Conservation (phyloP, 1,140 invertebrate genomes). For the Temnothorax curvispinosus region DNA sequence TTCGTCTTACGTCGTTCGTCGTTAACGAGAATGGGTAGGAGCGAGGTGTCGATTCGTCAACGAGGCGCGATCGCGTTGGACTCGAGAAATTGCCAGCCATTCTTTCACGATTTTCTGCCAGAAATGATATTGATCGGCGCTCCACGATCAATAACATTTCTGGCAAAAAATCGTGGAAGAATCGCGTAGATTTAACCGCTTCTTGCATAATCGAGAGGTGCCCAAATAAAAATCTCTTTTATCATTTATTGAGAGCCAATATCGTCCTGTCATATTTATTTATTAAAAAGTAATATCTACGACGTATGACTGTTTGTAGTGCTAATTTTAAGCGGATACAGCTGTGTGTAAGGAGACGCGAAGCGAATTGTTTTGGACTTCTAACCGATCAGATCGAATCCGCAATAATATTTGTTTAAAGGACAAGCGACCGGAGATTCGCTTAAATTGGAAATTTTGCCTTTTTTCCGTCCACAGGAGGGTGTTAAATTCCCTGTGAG, state of each 20-base stretch:
- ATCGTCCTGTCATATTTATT: not conserved
- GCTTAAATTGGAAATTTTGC: conserved; percentile 84
- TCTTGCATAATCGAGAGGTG: conserved; percentile 17
- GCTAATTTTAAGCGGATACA: not conserved
- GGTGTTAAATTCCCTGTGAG: conserved; percentile 86
- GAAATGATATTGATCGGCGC: conserved; percentile 41
- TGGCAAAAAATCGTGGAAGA: not conserved
- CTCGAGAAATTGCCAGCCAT: conserved; percentile 49
- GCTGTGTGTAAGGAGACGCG: not conserved
- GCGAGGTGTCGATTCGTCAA: conserved; percentile 53
- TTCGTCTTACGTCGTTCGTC: conserved; percentile 44
- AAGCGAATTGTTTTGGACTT: conserved; percentile 31
- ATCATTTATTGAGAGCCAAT: conserved; percentile 5
- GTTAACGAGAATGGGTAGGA: conserved; percentile 55
- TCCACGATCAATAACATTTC: too few relatives aligned
- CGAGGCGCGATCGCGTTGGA: conserved; percentile 22
- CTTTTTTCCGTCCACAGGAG: conserved; percentile 77
- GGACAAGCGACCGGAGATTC: conserved; percentile 81
- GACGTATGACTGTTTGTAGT: not conserved
- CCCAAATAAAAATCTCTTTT: conserved; percentile 19
- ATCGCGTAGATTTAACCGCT: conserved; percentile 36
- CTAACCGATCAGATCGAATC: conserved; percentile 47
- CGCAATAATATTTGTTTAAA: conserved; percentile 74
- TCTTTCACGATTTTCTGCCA: conserved; percentile 39
- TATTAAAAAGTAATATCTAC: not conserved